Evolutionary conservation across 2,113 vertebrate species (phyloP).

Genomic region (Xiphias gladius): DNA sequence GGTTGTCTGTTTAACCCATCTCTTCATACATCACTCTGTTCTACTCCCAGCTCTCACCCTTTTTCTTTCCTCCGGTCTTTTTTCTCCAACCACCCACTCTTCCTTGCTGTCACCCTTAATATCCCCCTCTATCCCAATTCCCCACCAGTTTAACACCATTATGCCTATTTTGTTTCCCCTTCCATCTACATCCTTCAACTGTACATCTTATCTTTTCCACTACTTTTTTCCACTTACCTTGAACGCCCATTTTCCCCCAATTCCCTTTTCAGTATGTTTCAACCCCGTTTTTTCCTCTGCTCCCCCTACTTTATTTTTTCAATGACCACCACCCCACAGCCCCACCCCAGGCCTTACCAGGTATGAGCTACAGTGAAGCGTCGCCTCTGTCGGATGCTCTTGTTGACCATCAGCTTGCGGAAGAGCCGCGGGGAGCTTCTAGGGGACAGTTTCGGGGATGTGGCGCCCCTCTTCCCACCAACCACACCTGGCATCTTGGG

Average conservation of each 20-base stretch:
- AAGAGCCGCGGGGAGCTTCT: conserved; percentile 96
- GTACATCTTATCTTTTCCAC: neutral
- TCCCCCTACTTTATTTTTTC: neutral
- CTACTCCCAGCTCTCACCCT: neutral
- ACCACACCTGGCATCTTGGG: conserved; percentile 88
- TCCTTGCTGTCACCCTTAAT: neutral
- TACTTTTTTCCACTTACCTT: neutral
- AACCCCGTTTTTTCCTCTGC: neutral
- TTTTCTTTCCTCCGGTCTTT: neutral
- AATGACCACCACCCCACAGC: neutral
- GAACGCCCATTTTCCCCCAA: neutral
- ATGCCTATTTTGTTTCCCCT: neutral
- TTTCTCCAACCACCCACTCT: neutral
- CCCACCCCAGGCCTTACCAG: conserved; percentile 88
- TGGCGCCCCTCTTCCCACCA: conserved; percentile 88
- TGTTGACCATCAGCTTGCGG: conserved; percentile 98
- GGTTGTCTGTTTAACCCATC: conserved; percentile 9
- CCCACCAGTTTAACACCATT: conserved; percentile 20
- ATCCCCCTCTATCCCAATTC: conserved; percentile 14
- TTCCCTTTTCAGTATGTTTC: neutral
- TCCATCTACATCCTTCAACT: conserved; percentile 4
- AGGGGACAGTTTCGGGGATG: conserved; percentile 97
- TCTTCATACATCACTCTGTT: conserved; percentile 3
- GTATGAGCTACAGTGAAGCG: conserved; percentile 98
- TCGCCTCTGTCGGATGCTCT: conserved; percentile 96